Evolutionary conservation across 2,797 vertebrate species (phyloP), one percentile per base, ranked within the genome.

Genomic region (Phoebastria nigripes): DNA sequence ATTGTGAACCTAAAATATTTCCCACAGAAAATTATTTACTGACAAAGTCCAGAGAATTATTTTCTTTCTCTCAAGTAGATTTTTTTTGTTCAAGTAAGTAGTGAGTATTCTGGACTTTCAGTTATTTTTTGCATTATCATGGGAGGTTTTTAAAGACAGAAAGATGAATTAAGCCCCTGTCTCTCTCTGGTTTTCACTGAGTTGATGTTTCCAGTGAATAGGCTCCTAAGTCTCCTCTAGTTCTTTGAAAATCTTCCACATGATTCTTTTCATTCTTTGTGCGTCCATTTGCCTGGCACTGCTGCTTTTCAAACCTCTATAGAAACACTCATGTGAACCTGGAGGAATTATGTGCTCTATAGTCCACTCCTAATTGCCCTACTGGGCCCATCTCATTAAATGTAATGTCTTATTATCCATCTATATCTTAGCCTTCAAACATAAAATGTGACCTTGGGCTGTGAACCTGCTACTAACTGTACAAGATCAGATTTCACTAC

Each of bases 311-410:
- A 89, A 81, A 31, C 63, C 18, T 73, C 67, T 80, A 3, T 42
- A 66, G 91, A 93, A 94, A 52, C 11, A 39, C 29, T 76, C 37
- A 6, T 69, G 65, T 83, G 87, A 94, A 91, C 44, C 55, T 92
- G 63, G 55, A 90, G 86, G 80, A 95, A 82, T 72, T 82, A 77
- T 4, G 31, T 77, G 24, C 74, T 92, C 56, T 85, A 24, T 46
- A 85, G 83, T 90, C 83, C 87, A 85, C 29, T 95, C 63, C 49
- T 95, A 93, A 96, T 97, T 93, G 71, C 51, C 63, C 71, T 92
- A 39, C 87, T 78, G 82, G 74, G 49, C 55, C 91, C 59, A 80
- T 92, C 66, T 90, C 74, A 73, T 96, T 90, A 89, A 84, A 82
- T 46, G 56, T 87, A 94, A 82, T 96, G 67, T 82, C 84, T 82